A percentile compares a stretch with the other conserved stretches of the same genome.
Evolutionary conservation across 1,140 invertebrate genomes (phyloP).

Genomic region (Tetramorium parvispinum): DNA sequence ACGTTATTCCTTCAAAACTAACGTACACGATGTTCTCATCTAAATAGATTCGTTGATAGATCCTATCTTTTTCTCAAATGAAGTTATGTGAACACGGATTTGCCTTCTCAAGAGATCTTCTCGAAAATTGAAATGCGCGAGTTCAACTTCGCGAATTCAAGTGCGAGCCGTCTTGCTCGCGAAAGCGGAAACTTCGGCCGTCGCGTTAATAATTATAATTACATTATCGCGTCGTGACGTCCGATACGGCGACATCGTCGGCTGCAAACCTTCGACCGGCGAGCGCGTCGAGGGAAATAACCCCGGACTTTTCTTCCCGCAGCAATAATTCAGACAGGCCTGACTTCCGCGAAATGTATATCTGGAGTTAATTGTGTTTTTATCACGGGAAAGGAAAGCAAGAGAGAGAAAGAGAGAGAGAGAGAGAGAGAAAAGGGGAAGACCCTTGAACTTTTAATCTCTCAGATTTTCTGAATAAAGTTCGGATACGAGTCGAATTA

Average conservation of each 20-base stretch:
- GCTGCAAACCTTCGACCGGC: conserved; percentile 29
- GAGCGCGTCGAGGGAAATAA: conserved; percentile 31
- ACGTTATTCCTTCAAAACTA: background rate
- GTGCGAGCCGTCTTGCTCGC: conserved; percentile 5
- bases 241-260: conserved; percentile 38
- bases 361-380: conserved; percentile 52
- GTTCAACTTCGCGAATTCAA: conserved; percentile 16
- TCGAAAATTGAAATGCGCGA: conserved; percentile 31
- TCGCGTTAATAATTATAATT: conserved; percentile 50
- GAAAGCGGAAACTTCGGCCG: conserved; percentile 35
- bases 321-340: conserved; percentile 47
- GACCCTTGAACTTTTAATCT: conserved; percentile 45
- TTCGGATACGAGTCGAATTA: background rate
- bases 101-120: conserved; percentile 1
- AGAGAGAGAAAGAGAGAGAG: background rate
- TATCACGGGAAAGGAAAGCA: background rate
- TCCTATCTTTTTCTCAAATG: background rate
- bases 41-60: background rate
- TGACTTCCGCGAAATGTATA: conserved; percentile 57
- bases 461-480: conserved; percentile 24
- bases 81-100: background rate
- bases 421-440: background rate
- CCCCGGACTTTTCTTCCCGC: conserved; percentile 29
- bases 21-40: background rate
- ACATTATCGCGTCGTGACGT: conserved; percentile 31